These are phyloP conservation scores for Campaea margaritaria DNA, from an alignment of 2,888 invertebrate genomes.

Conservation along the genomic window DNA sequence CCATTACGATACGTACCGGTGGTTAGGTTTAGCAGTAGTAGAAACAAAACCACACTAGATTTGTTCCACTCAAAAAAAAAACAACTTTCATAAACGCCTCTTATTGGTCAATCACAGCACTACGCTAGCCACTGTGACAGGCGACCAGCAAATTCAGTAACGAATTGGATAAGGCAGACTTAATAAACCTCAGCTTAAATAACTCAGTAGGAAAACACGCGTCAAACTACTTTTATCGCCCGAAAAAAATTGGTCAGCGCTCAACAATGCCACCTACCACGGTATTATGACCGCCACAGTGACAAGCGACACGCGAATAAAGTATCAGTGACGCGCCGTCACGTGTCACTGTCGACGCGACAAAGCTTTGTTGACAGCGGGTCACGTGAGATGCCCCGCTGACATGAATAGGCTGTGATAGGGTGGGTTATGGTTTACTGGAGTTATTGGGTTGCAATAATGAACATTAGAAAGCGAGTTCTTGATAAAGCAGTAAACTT, in stretches of 20 bases:
- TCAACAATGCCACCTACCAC: constrained; percentile 2
- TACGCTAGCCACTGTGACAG: too few species aligned
- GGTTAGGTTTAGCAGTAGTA: too few species aligned
- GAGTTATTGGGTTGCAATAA: neutral
- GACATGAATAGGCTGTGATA: constrained; percentile 4
- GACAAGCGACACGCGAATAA: constrained; percentile 16
- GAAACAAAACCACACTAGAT: too few species aligned
- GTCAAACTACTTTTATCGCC: too few species aligned
- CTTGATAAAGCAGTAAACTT: too few species aligned
- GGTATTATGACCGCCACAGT: constrained; percentile 2
- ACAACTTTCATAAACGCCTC: too few species aligned
- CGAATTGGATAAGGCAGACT: neutral
- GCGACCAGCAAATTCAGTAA: too few species aligned
- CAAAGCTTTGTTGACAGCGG: constrained; percentile 19
- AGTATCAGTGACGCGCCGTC: constrained; percentile 17
- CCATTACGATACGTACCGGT: too few species aligned
- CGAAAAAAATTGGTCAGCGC: neutral
- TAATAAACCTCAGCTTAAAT: neutral
- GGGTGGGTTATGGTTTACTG: neutral
- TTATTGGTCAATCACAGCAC: too few species aligned
- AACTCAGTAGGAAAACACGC: neutral
- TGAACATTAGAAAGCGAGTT: too few species aligned
- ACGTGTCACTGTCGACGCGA: constrained; percentile 13
- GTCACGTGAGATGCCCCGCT: constrained; percentile 4
- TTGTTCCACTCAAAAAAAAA: too few species aligned